Evolutionary conservation across 1,140 invertebrate species (phyloP).

Genomic region (Druon quercuslanigerum): DNA sequence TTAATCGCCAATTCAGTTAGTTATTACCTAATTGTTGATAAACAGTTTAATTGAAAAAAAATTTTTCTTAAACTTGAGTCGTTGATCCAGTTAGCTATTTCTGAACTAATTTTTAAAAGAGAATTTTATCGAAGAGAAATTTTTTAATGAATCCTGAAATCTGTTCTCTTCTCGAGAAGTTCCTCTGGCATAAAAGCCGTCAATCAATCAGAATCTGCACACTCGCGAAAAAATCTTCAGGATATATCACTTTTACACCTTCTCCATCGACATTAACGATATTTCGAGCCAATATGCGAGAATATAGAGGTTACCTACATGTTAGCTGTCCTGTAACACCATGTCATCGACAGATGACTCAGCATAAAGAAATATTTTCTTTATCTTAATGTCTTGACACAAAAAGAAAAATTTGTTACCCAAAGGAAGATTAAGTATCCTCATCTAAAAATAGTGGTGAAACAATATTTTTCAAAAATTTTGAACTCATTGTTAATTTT

Average conservation of each 20-base stretch:
- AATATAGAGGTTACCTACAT: background rate
- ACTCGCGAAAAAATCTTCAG: background rate
- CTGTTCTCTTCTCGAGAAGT: background rate
- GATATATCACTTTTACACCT: background rate
- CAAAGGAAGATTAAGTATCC: background rate
- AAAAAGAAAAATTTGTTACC: background rate
- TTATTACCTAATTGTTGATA: no score
- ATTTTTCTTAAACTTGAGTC: no score
- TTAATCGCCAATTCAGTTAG: no score
- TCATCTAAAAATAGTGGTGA: background rate
- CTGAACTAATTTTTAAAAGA: no score
- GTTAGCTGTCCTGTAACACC: conserved; percentile 2
- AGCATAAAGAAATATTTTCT: background rate
- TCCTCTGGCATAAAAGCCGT: background rate
- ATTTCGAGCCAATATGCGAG: conserved; percentile 23
- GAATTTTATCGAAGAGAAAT: background rate
- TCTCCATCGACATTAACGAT: conserved; percentile 5
- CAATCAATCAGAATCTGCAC: conserved; percentile 14
- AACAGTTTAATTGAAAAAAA: no score
- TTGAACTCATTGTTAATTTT: no score
- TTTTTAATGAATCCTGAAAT: background rate
- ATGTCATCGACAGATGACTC: conserved; percentile 19
- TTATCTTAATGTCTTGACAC: conserved; percentile 6
- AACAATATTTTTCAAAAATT: background rate
- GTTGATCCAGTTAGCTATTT: no score